Conservation (phyloP, 2,888 invertebrate genomes). For the Lepidocyrtoides sp. region DNA sequence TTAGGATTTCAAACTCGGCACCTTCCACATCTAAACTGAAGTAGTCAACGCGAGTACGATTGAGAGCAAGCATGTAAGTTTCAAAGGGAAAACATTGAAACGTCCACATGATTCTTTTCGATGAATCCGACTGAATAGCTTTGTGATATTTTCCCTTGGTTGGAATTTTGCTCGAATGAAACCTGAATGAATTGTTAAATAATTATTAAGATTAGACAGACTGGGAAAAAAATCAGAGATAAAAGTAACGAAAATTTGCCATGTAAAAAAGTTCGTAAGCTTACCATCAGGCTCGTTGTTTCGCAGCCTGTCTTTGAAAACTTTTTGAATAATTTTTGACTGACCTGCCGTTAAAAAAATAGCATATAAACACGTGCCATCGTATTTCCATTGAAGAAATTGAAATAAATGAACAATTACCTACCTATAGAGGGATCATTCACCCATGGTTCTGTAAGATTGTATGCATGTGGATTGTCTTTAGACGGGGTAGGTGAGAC, state of each 20-base stretch:
- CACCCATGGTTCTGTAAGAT: slow-evolving; percentile 68
- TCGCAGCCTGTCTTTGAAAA: slow-evolving; percentile 86
- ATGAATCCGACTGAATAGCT: slow-evolving; percentile 84
- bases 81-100: slow-evolving; percentile 88
- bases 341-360: slow-evolving; percentile 81
- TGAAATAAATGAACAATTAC: too few relatives aligned
- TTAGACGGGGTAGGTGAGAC: slow-evolving; percentile 51
- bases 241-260: neutral
- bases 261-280: slow-evolving; percentile 68
- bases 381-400: too few relatives aligned
- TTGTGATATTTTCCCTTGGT: slow-evolving; percentile 87
- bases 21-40: slow-evolving; percentile 89
- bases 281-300: slow-evolving; percentile 86
- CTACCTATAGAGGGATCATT: slow-evolving; percentile 87
- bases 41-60: slow-evolving; percentile 88
- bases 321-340: slow-evolving; percentile 86
- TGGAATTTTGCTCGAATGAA: slow-evolving; percentile 87
- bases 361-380: too few relatives aligned
- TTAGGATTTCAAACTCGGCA: slow-evolving; percentile 87
- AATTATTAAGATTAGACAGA: neutral
- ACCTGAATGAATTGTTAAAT: slow-evolving; percentile 86
- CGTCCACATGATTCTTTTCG: slow-evolving; percentile 86
- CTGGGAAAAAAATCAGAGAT: too few relatives aligned
- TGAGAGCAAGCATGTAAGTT: slow-evolving; percentile 87
- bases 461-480: slow-evolving; percentile 63